These are phyloP conservation scores for Genyomyrus donnyi DNA, from an alignment of 2,113 vertebrate genomes.

Conservation along the genomic window DNA sequence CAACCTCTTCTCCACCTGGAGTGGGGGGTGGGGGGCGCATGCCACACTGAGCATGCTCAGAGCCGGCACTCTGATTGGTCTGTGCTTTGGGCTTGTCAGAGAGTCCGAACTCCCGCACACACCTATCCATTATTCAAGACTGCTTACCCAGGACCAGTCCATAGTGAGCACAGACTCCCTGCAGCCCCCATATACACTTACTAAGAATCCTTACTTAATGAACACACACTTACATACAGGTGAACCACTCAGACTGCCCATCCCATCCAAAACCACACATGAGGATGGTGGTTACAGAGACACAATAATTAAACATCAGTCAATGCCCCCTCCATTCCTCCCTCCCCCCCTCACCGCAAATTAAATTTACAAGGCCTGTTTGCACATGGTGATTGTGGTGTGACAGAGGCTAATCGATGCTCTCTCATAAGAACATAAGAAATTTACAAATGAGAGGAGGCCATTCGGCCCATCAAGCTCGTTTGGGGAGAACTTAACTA, in stretches of 20 bases:
- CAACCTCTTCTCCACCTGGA: conserved; percentile 91
- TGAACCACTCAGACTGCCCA: not conserved
- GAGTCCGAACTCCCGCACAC: not conserved
- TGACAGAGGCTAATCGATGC: not conserved
- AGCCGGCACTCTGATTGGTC: not conserved
- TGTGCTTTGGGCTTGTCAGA: not conserved
- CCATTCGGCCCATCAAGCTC: no score
- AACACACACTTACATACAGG: not conserved
- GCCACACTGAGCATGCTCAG: not conserved
- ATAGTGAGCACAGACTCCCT: not conserved
- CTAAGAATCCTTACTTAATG: not conserved
- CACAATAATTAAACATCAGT: not conserved
- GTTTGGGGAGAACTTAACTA: no score
- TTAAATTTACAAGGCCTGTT: not conserved
- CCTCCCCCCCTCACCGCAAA: not conserved
- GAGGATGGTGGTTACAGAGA: not conserved
- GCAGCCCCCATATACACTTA: not conserved
- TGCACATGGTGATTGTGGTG: not conserved
- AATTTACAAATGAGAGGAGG: no score
- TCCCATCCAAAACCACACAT: not conserved
- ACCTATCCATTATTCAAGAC: not conserved
- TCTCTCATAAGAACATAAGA: not conserved
- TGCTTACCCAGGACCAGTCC: not conserved
- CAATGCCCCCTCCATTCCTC: not conserved
- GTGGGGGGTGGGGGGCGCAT: not conserved